These are phyloP conservation scores for Python bivittatus DNA, from an alignment of 2,113 vertebrate genomes.

Conservation along the genomic window DNA sequence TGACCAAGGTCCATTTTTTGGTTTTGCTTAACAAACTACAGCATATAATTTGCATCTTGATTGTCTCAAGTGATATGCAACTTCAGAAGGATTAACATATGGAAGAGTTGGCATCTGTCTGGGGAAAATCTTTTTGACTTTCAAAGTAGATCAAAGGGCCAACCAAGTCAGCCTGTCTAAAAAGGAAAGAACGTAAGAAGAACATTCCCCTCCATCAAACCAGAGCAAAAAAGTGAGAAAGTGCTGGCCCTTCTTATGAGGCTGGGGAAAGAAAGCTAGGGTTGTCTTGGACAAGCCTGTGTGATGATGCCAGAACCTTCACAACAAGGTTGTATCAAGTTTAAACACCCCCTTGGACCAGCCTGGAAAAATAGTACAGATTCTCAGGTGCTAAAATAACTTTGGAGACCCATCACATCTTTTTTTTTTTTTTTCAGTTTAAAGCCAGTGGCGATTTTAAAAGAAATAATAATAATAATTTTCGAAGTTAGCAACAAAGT, in stretches of 20 bases:
- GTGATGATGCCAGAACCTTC: background rate
- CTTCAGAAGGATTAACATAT: background rate
- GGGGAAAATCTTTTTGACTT: background rate
- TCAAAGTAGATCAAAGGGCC: background rate
- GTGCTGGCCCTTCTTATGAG: background rate
- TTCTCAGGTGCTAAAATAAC: background rate
- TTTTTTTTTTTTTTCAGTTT: background rate
- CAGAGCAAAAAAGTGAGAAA: background rate
- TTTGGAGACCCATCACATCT: background rate
- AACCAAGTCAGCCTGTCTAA: background rate
- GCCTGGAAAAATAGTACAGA: background rate
- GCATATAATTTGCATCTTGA: background rate
- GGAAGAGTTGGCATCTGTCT: slow-evolving; percentile 4
- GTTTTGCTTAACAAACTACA: background rate
- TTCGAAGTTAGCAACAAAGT: background rate
- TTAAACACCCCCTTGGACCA: background rate
- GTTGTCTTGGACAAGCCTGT: background rate
- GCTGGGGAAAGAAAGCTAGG: background rate
- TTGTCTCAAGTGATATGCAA: background rate
- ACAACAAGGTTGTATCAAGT: background rate
- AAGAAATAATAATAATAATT: background rate
- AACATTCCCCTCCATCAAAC: background rate
- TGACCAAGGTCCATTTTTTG: background rate
- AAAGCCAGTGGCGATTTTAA: background rate
- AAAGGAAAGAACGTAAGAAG: background rate